phyloP scores from a whole-genome alignment of 2,888 invertebrate genomes.

The Stegana nigrithorax region DNA sequence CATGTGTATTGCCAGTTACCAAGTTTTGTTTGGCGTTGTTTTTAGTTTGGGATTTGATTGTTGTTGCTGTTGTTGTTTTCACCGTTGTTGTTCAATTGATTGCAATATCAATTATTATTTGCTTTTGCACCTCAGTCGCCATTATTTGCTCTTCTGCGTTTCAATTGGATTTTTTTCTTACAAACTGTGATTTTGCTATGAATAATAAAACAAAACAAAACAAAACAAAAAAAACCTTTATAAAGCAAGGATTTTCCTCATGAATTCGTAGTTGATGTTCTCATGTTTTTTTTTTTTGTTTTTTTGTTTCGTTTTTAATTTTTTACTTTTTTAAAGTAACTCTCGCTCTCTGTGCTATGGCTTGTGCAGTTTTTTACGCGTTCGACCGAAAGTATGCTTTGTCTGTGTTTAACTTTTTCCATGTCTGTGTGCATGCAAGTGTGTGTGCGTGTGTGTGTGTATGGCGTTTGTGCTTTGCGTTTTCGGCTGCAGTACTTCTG shows the following conservation, averaged over 20 bases:
- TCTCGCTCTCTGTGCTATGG: too few species aligned
- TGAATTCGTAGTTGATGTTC: too few species aligned
- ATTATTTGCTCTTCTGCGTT: constrained; percentile 42
- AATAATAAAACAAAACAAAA: neutral
- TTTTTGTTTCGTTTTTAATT: constrained; percentile 3
- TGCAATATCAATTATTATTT: constrained; percentile 65
- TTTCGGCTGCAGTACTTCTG: neutral
- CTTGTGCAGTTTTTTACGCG: too few species aligned
- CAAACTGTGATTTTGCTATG: neutral
- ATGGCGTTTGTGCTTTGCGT: neutral
- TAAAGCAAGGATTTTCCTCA: too few species aligned
- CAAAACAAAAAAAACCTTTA: neutral
- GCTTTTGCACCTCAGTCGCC: too few species aligned
- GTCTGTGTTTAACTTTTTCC: constrained; percentile 36
- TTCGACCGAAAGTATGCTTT: constrained; percentile 57
- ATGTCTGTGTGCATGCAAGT: constrained; percentile 40
- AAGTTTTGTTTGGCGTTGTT: constrained; percentile 51
- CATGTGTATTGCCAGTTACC: constrained; percentile 47
- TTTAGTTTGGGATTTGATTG: constrained; percentile 24
- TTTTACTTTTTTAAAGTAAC: too few species aligned
- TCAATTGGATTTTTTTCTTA: constrained; percentile 7
- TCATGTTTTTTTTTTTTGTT: neutral
- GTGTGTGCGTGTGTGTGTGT: too few species aligned
- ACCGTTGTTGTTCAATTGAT: constrained; percentile 48
- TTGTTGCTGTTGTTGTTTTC: constrained; percentile 15